Base-by-base conservation (phyloP, 2,797 vertebrate genomes). In the Balearica regulorum region DNA sequence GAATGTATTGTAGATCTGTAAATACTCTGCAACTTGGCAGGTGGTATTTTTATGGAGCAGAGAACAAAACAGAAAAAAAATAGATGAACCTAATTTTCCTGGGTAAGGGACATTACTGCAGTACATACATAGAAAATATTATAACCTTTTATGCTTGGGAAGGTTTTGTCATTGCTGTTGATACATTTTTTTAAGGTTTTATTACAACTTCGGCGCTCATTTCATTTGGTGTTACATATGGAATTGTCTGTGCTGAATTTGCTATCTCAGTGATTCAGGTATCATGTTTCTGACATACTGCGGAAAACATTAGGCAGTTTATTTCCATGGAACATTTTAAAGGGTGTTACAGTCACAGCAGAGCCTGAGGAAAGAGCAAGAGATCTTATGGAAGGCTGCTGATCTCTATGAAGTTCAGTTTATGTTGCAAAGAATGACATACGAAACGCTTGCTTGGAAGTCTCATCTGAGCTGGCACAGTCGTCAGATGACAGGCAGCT, bases 1-100 rank as follows among this genome's bases (percentile, higher is more conserved):
- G 86, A 95, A 96, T 96, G 97, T 97, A 92, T 92, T 96, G 83
- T 89, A 97, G 96, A 96, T 93, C 81, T 97, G 95, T 93, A 97
- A 97, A 96, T 97, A 96, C 55, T 93, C 26, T 84, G 78, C 77
- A 89, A 92, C 79, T 97, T 97, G 94, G 91, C 96, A 97, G 96
- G 94, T 97, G 95, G 86, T 88, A 95, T 96, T 97, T 98, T 97
- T 97, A 97, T 94, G 83, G 65, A 87, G 64, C 58, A 91, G 71
- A 91, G 66, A 96, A 33, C 17, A 71, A 95, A 64, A 44, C 2
- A 37, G 41, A 68, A 95, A 94, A 91, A 37, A 72, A 90, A 6
- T 3, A 96, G 58, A 86, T 75, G 1, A 95, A 90, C 46, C 12
- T 78, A 83, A 22, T 94, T 87, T 92, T 92, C 66, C 49, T 55